Conservation (phyloP, 2,888 invertebrate species). For the Ptychoptera contaminata region DNA sequence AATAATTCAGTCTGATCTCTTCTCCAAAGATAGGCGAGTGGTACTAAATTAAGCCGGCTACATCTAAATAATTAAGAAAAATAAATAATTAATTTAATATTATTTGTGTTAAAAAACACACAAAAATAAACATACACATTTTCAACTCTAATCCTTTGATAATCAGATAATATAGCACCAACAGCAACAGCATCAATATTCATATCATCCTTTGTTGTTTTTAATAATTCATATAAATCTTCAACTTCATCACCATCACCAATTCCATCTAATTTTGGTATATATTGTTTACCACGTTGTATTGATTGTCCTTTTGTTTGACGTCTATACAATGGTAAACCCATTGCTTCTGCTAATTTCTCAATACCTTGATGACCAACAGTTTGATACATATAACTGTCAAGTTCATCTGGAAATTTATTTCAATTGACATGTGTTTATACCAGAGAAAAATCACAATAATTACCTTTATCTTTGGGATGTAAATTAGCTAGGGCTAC, state of each 20-base stretch:
- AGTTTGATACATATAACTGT: slow-evolving; percentile 99
- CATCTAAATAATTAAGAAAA: slow-evolving; percentile 47
- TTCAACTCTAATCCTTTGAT: slow-evolving; percentile 94
- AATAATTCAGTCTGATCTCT: slow-evolving; percentile 86
- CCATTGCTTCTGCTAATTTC: slow-evolving; percentile 86
- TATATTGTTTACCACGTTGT: slow-evolving; percentile 61
- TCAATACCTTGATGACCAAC: slow-evolving; percentile 93
- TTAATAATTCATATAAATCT: slow-evolving; percentile 75
- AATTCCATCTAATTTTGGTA: slow-evolving; percentile 28
- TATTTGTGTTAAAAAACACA: slow-evolving; percentile 6
- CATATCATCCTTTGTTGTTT: slow-evolving; percentile 38
- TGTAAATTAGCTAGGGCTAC: slow-evolving; percentile 92
- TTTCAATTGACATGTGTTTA: background rate
- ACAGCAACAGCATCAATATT: slow-evolving; percentile 85
- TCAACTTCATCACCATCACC: slow-evolving; percentile 91
- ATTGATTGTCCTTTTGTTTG: slow-evolving; percentile 73
- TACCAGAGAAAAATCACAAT: too few relatives aligned
- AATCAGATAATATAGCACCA: slow-evolving; percentile 96
- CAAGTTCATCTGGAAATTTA: slow-evolving; percentile 58
- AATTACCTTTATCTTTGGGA: slow-evolving; percentile 62
- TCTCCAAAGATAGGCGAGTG: slow-evolving; percentile 91
- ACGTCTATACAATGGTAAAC: slow-evolving; percentile 73
- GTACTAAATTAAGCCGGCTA: slow-evolving; percentile 70
- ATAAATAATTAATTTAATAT: background rate
- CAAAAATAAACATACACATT: slow-evolving; percentile 70